A percentile compares a stretch with the other conserved stretches of the same genome.
Conservation (phyloP, 2,888 invertebrate genomes). For the Melieria omissa region DNA sequence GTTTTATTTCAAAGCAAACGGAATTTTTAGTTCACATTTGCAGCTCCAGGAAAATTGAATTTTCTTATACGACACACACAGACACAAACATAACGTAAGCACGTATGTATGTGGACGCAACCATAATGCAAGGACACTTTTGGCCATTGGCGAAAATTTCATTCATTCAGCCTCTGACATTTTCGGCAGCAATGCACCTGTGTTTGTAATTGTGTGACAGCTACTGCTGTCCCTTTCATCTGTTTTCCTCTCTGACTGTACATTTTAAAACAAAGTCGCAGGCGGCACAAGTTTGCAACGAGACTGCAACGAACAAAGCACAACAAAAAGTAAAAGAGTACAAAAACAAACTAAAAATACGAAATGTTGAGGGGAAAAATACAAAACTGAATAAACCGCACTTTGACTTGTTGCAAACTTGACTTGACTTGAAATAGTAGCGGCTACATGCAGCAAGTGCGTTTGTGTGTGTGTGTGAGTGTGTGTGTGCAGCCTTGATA, state of each 20-base stretch:
- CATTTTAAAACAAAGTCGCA: constrained; percentile 52
- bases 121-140: no score
- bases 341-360: neutral
- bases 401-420: constrained; percentile 7
- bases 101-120: constrained; percentile 43
- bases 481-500: constrained; percentile 8
- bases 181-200: no score
- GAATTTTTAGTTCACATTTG: no score
- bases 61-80: no score
- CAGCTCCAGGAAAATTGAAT: no score
- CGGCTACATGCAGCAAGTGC: neutral
- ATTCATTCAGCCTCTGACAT: no score
- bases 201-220: no score
- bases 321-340: neutral
- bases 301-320: neutral
- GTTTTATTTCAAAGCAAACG: no score
- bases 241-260: constrained; percentile 20
- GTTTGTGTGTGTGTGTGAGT: constrained; percentile 23
- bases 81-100: constrained; percentile 15
- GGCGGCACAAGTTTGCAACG: constrained; percentile 30
- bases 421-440: constrained; percentile 26
- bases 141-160: no score
- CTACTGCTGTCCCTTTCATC: no score
- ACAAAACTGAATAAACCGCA: neutral
- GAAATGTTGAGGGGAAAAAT: neutral